Conservation (phyloP, 2,888 invertebrate genomes). For the Tenthredo livida region DNA sequence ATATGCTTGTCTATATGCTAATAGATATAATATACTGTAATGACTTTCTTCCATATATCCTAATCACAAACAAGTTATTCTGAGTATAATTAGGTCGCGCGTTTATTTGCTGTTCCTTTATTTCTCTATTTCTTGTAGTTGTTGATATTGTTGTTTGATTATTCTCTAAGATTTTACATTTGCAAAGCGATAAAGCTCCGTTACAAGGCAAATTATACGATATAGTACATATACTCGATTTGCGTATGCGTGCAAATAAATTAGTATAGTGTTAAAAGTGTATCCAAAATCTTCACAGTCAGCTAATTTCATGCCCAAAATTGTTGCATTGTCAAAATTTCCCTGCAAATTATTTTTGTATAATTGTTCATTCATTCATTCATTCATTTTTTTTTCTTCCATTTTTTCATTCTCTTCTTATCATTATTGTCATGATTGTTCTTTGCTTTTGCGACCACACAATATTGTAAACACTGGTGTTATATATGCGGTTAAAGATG, state of each 20-base stretch:
- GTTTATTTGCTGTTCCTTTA: not conserved
- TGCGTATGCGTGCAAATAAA: too few relatives aligned
- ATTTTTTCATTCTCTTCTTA: too few relatives aligned
- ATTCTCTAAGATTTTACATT: not conserved
- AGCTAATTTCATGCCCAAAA: too few relatives aligned
- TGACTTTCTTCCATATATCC: not conserved
- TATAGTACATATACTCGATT: too few relatives aligned
- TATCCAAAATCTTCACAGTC: too few relatives aligned
- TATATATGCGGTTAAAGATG: slow-evolving; percentile 3
- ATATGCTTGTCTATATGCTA: not conserved
- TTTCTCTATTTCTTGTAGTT: not conserved
- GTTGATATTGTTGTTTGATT: not conserved
- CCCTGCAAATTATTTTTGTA: too few relatives aligned
- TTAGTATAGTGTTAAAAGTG: too few relatives aligned
- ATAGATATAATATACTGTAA: not conserved
- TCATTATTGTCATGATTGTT: not conserved
- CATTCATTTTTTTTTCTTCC: too few relatives aligned
- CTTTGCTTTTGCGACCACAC: not conserved
- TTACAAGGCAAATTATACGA: too few relatives aligned
- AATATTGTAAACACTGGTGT: slow-evolving; percentile 3
- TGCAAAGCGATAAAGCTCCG: not conserved
- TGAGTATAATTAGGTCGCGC: not conserved
- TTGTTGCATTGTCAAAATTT: too few relatives aligned
- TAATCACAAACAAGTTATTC: not conserved
- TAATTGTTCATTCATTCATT: too few relatives aligned